These are phyloP conservation scores for Metacarcinus magister DNA, from an alignment of 2,888 invertebrate genomes.

Conservation along the genomic window DNA sequence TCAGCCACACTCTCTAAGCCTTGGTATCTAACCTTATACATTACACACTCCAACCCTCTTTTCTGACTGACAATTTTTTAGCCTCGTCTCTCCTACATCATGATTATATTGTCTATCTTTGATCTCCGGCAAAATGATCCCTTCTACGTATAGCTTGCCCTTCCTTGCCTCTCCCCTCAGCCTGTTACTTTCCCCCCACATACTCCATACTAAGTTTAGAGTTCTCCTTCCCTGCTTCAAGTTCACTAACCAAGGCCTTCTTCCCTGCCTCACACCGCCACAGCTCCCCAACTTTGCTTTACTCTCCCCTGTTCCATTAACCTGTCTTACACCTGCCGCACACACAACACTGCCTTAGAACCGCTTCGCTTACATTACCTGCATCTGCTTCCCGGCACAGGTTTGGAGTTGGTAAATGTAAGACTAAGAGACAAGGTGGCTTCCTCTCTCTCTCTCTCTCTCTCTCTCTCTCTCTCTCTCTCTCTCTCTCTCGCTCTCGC, in stretches of 20 bases:
- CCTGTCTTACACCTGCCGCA: background rate
- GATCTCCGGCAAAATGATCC: too few species aligned
- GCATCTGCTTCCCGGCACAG: too few species aligned
- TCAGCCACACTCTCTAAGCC: background rate
- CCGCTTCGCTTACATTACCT: background rate
- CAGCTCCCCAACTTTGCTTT: background rate
- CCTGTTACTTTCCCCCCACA: background rate
- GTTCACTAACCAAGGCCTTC: background rate
- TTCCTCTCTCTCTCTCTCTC: background rate
- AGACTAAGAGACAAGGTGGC: background rate
- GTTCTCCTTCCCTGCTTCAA: background rate
- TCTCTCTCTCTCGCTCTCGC: too few species aligned
- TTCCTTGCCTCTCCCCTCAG: too few species aligned
- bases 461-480: background rate
- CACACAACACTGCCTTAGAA: background rate
- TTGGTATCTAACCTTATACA: too few species aligned
- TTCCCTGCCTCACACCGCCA: background rate
- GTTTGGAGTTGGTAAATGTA: background rate
- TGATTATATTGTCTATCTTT: too few species aligned
- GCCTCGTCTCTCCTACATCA: too few species aligned
- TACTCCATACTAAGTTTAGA: background rate
- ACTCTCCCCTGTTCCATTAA: background rate
- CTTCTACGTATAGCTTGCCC: too few species aligned
- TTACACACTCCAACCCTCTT: too few species aligned
- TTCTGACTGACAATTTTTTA: too few species aligned